Evolutionary conservation across 1,140 invertebrate genomes (phyloP), one percentile per base, ranked within the genome.

Genomic region (Platyscapa corneri): DNA sequence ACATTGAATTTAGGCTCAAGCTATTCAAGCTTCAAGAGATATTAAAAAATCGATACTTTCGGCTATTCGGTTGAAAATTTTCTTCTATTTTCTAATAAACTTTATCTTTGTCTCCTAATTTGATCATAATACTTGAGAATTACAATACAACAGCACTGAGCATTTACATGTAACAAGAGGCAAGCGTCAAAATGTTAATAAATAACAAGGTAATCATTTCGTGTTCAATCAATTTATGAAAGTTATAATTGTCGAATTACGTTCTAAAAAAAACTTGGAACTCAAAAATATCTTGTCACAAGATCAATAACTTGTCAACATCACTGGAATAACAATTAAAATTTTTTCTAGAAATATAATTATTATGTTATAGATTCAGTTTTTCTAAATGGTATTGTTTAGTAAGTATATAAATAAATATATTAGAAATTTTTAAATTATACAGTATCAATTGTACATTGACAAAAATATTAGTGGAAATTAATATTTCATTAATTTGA

Each of bases 401-500:
- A 85, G 74, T 78, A 60, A 82, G 64, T 78, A 82, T 77, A 85
- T 82, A 78, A 74, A 81, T 76, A 85, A 82, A 78, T 86, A 86
- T 83, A 83, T 83, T 83, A 83, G 65, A 80, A 72, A 82, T 83
- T 86, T 86, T 83, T 86, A 83, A 86, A 83, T 86, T 79, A 86
- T 82, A 74, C 74, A 78, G 78, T 39, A 83, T 83, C 53, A n/a
- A 79, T 83, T 86, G 81, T 86, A 86, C 64, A 86, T 86, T 83
- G 30, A 83, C 37, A 83, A 56, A 60, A 67, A 75, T 77, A 70
- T 60, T 78, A 65, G 75, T 80, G 37, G n/a, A 49, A 82, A 27
- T 67, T 81, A 10, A 78, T 82, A 77, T 86, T 79, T 79, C 37
- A 74, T 37, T 70, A 39, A 83, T 64, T 83, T 74, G 79, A 82